Percentiles rank a stretch among this genome's conserved stretches.
Evolutionary conservation across 2,888 invertebrate species (phyloP).

Genomic region (Stenodema calcarata): DNA sequence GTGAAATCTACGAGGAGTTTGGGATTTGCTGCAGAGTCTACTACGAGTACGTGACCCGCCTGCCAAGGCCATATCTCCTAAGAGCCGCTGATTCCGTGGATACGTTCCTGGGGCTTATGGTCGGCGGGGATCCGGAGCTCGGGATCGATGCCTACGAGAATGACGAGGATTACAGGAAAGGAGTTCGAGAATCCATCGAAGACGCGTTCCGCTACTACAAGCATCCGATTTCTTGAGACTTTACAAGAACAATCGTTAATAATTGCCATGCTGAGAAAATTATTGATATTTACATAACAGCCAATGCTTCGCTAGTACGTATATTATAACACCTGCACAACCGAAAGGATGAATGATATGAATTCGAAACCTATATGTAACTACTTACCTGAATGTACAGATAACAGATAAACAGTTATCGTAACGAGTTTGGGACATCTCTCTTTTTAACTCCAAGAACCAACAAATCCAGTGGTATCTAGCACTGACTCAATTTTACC

Average conservation of each 20-base stretch:
- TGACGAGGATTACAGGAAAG: constrained; percentile 16
- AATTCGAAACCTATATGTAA: too few species aligned
- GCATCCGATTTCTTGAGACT: background rate
- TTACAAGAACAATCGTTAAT: background rate
- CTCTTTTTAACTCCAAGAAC: too few species aligned
- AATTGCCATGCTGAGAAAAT: too few species aligned
- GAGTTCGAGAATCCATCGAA: constrained; percentile 22
- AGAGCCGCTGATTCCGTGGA: constrained; percentile 18
- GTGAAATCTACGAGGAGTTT: constrained; percentile 44
- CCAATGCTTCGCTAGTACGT: too few species aligned
- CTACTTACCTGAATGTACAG: too few species aligned
- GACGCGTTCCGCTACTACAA: constrained; percentile 44
- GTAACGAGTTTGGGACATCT: too few species aligned
- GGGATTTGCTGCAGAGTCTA: constrained; percentile 38
- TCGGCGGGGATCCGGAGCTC: background rate
- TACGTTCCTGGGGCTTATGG: constrained; percentile 46
- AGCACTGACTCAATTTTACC: too few species aligned
- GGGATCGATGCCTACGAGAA: constrained; percentile 33
- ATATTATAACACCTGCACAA: too few species aligned
- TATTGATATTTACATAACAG: too few species aligned
- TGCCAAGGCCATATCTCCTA: constrained; percentile 39
- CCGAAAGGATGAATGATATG: too few species aligned
- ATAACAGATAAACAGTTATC: too few species aligned
- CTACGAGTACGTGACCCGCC: constrained; percentile 46
- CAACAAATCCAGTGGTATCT: too few species aligned